Evolutionary conservation across 2,797 vertebrate genomes (phyloP), one percentile per base, ranked within the genome.

Genomic region (Gephyroberyx darwinii): DNA sequence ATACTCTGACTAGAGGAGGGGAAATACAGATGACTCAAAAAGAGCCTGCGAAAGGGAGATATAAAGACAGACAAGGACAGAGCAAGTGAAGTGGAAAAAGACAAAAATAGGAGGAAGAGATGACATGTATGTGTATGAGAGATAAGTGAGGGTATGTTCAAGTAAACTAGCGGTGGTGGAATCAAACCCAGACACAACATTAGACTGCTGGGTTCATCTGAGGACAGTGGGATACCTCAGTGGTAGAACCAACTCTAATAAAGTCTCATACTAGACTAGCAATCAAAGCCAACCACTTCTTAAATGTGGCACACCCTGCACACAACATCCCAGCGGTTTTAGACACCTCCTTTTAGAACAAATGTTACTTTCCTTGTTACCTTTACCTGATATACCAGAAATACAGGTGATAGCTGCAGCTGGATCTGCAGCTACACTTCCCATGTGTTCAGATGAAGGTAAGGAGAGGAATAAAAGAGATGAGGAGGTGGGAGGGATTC

Each of bases 291-390:
- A 26, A 66, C 76, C 26, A 4, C 77, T 78, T 77, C 75, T 58
- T 53, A 69, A 72, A 68, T 52, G 51, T 20, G 75, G 43, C 83
- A 83, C 85, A 73, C 83, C 80, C 84, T 78, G 60, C 73, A 78
- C 65, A 22, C 59, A 26, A 37, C 6, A 20, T 75, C 35, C 65
- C 56, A 37, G 50, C 20, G 12, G n/a, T 55, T 74, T 17, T 10
- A 63, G 60, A 65, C 78, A 37, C 39, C 55, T 71, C 67, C 33
- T 74, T 14, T 22, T 16, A 52, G 55, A 81, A 67, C 59, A 80
- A 75, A 78, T 70, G 50, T 52, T 14, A 6, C 12, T 67, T 70
- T 61, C 52, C 31, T 33, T 12, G 10, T 19, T 1, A 12, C 22
- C 5, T 45, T 20, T 43, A 31, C 72, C 31, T 41, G 2, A 47